Evolutionary conservation across 2,797 vertebrate species (phyloP), one percentile per base, ranked within the genome.

Genomic region (Platyrinchus mystaceus): DNA sequence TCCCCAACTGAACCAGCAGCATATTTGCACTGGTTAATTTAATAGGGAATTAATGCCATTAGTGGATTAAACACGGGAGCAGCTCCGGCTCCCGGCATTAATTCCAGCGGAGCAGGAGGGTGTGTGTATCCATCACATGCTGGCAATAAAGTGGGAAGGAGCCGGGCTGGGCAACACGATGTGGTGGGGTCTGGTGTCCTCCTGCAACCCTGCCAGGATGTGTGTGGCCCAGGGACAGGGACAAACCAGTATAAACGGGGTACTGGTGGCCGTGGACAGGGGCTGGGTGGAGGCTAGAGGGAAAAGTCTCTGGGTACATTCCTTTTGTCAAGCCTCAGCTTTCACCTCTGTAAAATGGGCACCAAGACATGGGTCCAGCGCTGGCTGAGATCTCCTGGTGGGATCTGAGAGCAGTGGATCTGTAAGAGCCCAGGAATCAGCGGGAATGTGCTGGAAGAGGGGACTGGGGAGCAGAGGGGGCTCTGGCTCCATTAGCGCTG

Each of bases 1-100:
- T 89, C 53, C 68, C 71, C 64, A 84, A 81, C 78, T 10, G 1
- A 92, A 85, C 81, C 71, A 41, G 68, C 89, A 90, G 83, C 81
- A 87, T 87, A 89, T 94, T 97, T 96, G 83, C 63, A 39, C 83
- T 86, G 78, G 87, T 90, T 93, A 94, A 95, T 95, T 95, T 95
- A 91, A 89, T 92, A 90, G 91, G 78, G 89, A 92, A 94, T 96
- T 95, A 96, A 96, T 94, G 41, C 50, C 82, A 94, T 95, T 94
- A 97, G 85, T 3, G 27, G 92, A 97, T 97, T 93, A 92, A 96
- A 79, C 17, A 12, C 10, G 34, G 79, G 79, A 62, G 30, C 86
- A 89, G 88, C 74, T 44, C 37, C 3, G 18, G 93, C 55, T 7
- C 80, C 58, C 55, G 18, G 71, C 52, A 32, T 23, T 80, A 79